Percentiles rank a stretch among this genome's conserved stretches.
Evolutionary conservation across 2,113 vertebrate genomes (phyloP).

Genomic region (Oreochromis spilurus): DNA sequence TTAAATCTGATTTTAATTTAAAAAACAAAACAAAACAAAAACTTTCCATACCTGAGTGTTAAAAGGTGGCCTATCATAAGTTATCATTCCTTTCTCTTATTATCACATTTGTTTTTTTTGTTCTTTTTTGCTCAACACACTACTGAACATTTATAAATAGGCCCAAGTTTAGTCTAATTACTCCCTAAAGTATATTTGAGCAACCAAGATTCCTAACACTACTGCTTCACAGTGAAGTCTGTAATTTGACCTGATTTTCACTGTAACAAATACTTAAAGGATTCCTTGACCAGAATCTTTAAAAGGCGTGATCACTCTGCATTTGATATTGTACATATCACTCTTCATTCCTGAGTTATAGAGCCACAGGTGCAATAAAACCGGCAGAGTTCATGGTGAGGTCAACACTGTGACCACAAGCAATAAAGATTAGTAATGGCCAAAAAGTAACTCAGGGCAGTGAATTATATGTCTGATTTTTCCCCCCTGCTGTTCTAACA

Average conservation of each 20-base stretch:
- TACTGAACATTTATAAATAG: not conserved
- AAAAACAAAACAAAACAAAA: not conserved
- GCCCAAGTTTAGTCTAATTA: not conserved
- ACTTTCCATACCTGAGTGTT: not conserved
- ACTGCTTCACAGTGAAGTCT: not conserved
- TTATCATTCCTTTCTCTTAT: not conserved
- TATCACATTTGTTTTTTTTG: not conserved
- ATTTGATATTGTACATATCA: not conserved
- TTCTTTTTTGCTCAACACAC: not conserved
- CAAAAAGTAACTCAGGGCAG: not conserved
- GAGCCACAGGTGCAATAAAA: conserved; percentile 36
- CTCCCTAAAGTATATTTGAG: not conserved
- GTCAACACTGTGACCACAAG: conserved; percentile 1
- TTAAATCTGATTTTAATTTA: not conserved
- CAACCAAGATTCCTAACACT: not conserved
- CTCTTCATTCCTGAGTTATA: conserved; percentile 3
- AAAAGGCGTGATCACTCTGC: not conserved
- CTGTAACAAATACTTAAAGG: not conserved
- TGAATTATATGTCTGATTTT: not conserved
- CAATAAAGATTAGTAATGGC: not conserved
- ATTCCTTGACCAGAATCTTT: not conserved
- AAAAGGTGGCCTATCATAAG: not conserved
- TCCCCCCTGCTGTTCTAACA: not conserved
- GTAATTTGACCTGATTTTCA: not conserved
- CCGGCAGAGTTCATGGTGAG: conserved; percentile 32